Percentiles rank a stretch among this genome's conserved stretches.
Evolutionary conservation across 2,797 vertebrate genomes (phyloP).

Genomic region (Syncerus caffer): DNA sequence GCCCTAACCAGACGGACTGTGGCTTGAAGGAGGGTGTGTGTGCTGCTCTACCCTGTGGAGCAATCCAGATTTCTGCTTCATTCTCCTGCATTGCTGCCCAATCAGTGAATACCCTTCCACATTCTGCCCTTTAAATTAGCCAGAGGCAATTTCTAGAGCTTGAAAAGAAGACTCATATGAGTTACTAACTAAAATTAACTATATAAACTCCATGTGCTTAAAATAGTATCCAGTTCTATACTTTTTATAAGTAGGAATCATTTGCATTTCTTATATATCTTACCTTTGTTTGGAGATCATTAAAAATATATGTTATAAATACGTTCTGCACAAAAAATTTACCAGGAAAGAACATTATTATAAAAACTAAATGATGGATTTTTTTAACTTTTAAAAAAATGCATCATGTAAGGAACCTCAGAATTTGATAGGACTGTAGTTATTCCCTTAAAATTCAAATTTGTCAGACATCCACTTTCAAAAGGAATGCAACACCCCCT

Average conservation of each 20-base stretch:
- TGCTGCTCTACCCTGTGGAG: not conserved
- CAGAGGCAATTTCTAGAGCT: conserved; percentile 47
- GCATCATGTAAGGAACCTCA: conserved; percentile 52
- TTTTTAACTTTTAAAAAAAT: conserved; percentile 46
- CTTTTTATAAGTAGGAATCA: conserved; percentile 6
- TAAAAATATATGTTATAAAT: not conserved
- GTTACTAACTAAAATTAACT: conserved; percentile 45
- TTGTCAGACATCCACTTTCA: conserved; percentile 44
- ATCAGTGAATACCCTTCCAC: not conserved
- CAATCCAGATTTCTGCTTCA: not conserved
- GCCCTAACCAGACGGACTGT: not conserved
- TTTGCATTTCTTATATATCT: not conserved
- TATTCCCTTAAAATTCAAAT: conserved; percentile 72
- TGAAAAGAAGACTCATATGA: conserved; percentile 9
- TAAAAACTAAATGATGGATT: conserved; percentile 14
- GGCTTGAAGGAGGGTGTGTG: not conserved
- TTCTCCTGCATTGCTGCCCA: not conserved
- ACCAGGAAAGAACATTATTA: conserved; percentile 29
- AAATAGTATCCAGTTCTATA: not conserved
- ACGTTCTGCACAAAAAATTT: conserved; percentile 15
- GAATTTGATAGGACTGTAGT: conserved; percentile 71
- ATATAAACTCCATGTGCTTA: conserved; percentile 34
- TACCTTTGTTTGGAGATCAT: not conserved
- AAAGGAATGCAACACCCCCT: conserved; percentile 70
- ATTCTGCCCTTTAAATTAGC: conserved; percentile 23